Base-by-base conservation (phyloP, 1,140 invertebrate species). In the Cherax destructor region DNA sequence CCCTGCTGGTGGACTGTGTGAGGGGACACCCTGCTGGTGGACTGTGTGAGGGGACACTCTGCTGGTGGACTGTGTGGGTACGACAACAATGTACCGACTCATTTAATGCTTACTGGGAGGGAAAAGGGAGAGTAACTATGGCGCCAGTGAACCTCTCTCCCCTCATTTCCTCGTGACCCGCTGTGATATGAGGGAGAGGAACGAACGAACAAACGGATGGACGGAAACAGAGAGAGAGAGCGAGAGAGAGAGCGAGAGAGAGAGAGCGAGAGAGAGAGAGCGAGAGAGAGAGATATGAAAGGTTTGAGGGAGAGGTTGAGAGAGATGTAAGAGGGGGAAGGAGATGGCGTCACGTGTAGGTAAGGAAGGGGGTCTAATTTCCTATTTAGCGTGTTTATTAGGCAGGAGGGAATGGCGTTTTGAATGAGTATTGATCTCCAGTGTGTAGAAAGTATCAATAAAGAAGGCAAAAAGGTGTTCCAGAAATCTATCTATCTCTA, bases 21-120 rank as follows among this genome's bases (percentile, higher is more conserved):
- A 18, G 65, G 65, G 65, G 21, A 69, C 65, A 69, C 65, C n/a
- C 7, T 5, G n/a, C 21, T 6, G n/a, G n/a, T 3, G 24, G 69
- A 74, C 69, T 24, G n/a, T 5, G 21, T 21, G 6, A 6, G 69
- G 69, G 69, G 24, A 30, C n/a, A 30, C n/a, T 30, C n/a, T 21
- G 3, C 69, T 74, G n/a, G n/a, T 6, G 5, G 4, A 5, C 69
- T 24, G 61, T 47, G 24, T 69, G 81, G 81, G 59, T 11, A 61
- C 81, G 81, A 83, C 81, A 83, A 59, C 69, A 83, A 83, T 83
- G 81, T 69, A 16, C 24, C 81, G 81, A 83, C 81, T 83, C 81
- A 83, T 83, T 83, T 69, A 83, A 49, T 49, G 81, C 65, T 52
- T 83, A 59, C 30, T 1, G 56, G 52, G 81, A 41, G 61, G 59